Evolutionary conservation across 2,888 invertebrate genomes (phyloP).

Genomic region (Melipona bicolor): DNA sequence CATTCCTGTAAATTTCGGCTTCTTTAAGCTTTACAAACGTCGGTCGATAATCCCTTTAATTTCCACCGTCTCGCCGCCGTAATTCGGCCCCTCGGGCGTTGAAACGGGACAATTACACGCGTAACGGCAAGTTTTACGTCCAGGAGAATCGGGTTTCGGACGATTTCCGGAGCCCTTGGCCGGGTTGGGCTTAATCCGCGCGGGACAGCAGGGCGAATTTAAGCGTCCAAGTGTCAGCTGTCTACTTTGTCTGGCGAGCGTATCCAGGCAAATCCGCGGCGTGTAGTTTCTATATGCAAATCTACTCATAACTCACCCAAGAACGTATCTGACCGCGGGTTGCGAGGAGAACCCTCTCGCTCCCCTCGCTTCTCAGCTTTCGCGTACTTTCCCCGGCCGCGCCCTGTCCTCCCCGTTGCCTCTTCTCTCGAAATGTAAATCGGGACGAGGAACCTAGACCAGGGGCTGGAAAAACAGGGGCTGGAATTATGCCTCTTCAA

Average conservation of each 20-base stretch:
- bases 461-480: conserved; percentile 12
- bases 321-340: conserved; percentile 62
- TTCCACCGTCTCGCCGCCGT: too few species aligned
- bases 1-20: not conserved
- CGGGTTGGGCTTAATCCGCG: conserved; percentile 59
- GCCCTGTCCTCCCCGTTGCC: not conserved
- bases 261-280: conserved; percentile 69
- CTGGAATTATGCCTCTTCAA: conserved; percentile 8
- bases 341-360: conserved; percentile 25
- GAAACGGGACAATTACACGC: not conserved
- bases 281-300: conserved; percentile 79
- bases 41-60: too few species aligned
- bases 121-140: not conserved
- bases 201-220: conserved; percentile 64
- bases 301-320: conserved; percentile 76
- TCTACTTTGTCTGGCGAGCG: conserved; percentile 64
- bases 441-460: not conserved
- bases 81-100: too few species aligned
- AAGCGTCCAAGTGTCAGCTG: conserved; percentile 76
- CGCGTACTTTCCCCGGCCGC: not conserved
- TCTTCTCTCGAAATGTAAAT: conserved; percentile 46
- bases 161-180: conserved; percentile 25
- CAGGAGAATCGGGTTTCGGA: conserved; percentile 2
- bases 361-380: not conserved
- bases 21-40: too few species aligned